Conservation (phyloP, 2,113 vertebrate genomes). For the Hippocampus zosterae region DNA sequence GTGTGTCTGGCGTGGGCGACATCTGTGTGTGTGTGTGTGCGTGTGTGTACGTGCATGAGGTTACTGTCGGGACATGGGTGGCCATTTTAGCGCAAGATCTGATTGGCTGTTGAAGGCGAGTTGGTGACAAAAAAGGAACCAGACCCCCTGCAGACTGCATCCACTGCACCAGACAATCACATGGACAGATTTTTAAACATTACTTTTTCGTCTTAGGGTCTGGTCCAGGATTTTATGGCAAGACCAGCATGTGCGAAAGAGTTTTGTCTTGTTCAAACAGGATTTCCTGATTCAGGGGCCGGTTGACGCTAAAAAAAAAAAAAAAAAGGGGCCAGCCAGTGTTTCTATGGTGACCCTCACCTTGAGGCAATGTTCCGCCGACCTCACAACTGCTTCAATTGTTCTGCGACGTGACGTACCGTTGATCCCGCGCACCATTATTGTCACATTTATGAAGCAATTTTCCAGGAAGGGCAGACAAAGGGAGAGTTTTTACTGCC, state of each 20-base stretch:
- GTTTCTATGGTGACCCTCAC: slow-evolving; percentile 43
- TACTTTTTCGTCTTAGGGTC: not conserved
- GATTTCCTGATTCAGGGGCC: slow-evolving; percentile 50
- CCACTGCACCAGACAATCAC: slow-evolving; percentile 49
- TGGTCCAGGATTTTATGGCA: slow-evolving; percentile 1
- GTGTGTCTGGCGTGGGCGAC: not conserved
- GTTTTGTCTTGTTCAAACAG: slow-evolving; percentile 47
- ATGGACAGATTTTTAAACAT: not conserved
- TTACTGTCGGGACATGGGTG: slow-evolving; percentile 49
- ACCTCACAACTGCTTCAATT: slow-evolving; percentile 31
- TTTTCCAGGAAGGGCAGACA: slow-evolving; percentile 24
- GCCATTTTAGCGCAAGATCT: slow-evolving; percentile 23
- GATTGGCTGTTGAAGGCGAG: slow-evolving; percentile 51
- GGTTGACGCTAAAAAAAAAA: slow-evolving; percentile 31
- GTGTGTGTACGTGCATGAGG: slow-evolving; percentile 19
- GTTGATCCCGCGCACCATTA: slow-evolving; percentile 17
- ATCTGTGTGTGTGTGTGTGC: slow-evolving; percentile 7
- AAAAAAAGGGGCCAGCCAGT: not conserved
- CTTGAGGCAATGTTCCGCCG: slow-evolving; percentile 32
- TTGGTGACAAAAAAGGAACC: slow-evolving; percentile 62
- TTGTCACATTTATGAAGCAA: slow-evolving; percentile 27
- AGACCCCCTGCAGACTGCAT: slow-evolving; percentile 57
- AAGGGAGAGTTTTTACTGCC: slow-evolving; percentile 6
- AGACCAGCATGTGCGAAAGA: slow-evolving; percentile 10
- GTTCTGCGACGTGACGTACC: slow-evolving; percentile 16